Conservation (phyloP, 2,888 invertebrate species). For the Tetheella fluctuosa region DNA sequence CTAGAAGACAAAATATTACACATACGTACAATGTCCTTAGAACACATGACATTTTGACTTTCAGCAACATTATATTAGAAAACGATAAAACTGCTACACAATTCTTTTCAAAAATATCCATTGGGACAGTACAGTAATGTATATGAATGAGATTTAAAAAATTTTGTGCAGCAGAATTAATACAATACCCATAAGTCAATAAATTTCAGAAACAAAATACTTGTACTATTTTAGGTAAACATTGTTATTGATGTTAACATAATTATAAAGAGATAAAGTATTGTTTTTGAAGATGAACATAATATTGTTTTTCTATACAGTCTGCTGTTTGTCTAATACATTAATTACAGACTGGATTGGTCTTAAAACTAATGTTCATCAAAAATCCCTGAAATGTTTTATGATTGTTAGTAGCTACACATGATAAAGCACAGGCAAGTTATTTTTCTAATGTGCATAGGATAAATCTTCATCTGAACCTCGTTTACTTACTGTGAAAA, state of each 20-base stretch:
- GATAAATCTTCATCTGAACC: not conserved
- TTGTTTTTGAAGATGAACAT: not conserved
- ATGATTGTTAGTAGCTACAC: conserved; percentile 1
- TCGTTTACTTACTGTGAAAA: not conserved
- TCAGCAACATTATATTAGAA: conserved; percentile 53
- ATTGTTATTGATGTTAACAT: conserved; percentile 33
- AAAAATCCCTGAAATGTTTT: not conserved
- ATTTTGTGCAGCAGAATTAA: too few species aligned
- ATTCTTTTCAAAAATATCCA: conserved; percentile 57
- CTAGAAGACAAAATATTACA: conserved; percentile 80
- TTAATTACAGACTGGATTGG: not conserved
- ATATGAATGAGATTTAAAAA: conserved; percentile 33
- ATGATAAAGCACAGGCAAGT: conserved; percentile 6
- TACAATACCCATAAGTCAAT: too few species aligned
- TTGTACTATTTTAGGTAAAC: conserved; percentile 60
- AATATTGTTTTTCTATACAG: not conserved
- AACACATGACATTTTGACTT: conserved; percentile 58
- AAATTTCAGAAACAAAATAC: conserved; percentile 31
- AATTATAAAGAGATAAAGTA: not conserved
- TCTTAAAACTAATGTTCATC: conserved; percentile 2
- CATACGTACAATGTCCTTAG: conserved; percentile 64
- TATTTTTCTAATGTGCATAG: conserved; percentile 5
- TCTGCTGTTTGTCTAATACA: not conserved
- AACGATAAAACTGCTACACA: conserved; percentile 66
- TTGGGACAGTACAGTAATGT: conserved; percentile 52